Percentiles rank a stretch among this genome's conserved stretches.
These are phyloP conservation scores for Ommatoiulus sabulosus DNA, from an alignment of 2,888 invertebrate species.

Conservation along the genomic window DNA sequence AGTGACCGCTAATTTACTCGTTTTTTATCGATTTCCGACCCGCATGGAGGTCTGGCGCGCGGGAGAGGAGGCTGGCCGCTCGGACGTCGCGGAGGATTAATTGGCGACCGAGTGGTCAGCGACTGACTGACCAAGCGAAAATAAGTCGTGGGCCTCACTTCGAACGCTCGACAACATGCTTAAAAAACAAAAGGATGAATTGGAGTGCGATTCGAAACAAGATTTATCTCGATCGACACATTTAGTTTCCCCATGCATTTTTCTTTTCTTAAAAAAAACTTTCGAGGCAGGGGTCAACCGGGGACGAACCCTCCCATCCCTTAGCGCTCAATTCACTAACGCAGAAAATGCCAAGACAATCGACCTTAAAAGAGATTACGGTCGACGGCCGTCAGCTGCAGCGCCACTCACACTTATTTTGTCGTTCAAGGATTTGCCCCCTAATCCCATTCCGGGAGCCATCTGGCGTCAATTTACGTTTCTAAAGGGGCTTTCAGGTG, in stretches of 20 bases:
- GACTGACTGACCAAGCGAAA: neutral
- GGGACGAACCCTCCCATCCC: neutral
- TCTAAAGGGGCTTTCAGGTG: neutral
- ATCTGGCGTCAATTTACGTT: slow-evolving; percentile 36
- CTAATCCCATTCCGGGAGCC: slow-evolving; percentile 4
- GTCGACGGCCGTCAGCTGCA: slow-evolving; percentile 31
- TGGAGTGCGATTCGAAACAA: no score
- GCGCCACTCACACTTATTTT: slow-evolving; percentile 45
- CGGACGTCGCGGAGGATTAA: neutral
- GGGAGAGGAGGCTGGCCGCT: neutral
- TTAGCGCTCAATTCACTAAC: neutral
- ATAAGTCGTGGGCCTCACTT: neutral
- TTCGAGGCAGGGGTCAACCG: no score
- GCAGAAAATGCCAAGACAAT: neutral
- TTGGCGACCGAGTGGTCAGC: neutral
- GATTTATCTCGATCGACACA: no score
- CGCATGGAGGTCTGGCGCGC: neutral
- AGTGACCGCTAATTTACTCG: neutral
- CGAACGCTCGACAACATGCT: neutral
- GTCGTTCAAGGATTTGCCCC: neutral
- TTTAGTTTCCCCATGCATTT: no score
- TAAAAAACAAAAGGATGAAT: neutral
- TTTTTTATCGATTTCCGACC: slow-evolving; percentile 36
- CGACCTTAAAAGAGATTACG: no score
- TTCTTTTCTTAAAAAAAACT: no score